Base-by-base conservation (phyloP, 2,797 vertebrate species). In the Xiphophorus birchmanni region DNA sequence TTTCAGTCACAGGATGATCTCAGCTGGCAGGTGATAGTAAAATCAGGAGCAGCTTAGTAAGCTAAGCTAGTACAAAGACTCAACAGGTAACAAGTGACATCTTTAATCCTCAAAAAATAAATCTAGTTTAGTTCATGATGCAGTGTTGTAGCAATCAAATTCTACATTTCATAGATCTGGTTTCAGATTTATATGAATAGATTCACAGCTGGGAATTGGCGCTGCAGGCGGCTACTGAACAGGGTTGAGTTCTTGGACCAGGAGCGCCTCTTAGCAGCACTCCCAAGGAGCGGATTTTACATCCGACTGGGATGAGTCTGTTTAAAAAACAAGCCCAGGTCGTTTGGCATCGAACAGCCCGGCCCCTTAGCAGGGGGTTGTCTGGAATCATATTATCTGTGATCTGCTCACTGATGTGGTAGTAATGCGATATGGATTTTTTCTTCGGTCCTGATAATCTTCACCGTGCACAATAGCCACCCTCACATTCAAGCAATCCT, bases 391-490 rank as follows among this genome's bases (percentile, higher is more conserved):
- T 75, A 73, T 40, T 47, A 26, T 47, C 8, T 1, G 72, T 83
- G 78, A 88, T 87, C 84, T 78, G 80, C 72, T 83, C 86, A 74
- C 76, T 91, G 85, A 91, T 90, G 83, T 83, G 82, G 6, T 75
- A 65, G 65, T 92, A 90, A 89, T 92, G 80, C 50, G 75, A 15
- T 92, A 92, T 92, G 74, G 91, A 92, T 92, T 91, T 88, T 54
- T 82, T 90, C 78, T 58, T 89, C 83, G 83, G 80, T 6, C 63
- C 84, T 84, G 79, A 82, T 85, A 78, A 84, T 89, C 82, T 90
- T 77, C 86, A 76, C 72, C 29, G 1, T 86, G 82, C 82, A 48
- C 73, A 78, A 42, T 54, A 76, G 73, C n/a, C 35, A 76, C 78
- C 44, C 60, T 72, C 37, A 63, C 77, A 63, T 83, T 71, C 56